phyloP scores from a whole-genome alignment of 2,888 invertebrate genomes.

The Caenorhabditis drosophilae region DNA sequence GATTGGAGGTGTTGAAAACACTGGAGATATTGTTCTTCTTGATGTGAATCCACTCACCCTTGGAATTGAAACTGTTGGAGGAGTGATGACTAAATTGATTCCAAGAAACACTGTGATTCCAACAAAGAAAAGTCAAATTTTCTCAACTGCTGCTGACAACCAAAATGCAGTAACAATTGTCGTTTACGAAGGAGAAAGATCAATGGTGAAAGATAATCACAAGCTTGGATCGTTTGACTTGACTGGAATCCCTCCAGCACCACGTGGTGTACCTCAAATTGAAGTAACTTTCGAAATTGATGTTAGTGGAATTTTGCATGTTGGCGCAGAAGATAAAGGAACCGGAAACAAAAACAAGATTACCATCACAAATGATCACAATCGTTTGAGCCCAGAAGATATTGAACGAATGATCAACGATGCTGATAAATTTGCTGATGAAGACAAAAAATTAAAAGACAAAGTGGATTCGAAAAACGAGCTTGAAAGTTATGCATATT shows the following conservation, averaged over 20 bases:
- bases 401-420: constrained; percentile 99
- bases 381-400: constrained; percentile 89
- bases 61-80: constrained; percentile 99
- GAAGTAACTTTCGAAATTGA: constrained; percentile 73
- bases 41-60: constrained; percentile 97
- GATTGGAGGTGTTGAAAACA: constrained; percentile 85
- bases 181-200: constrained; percentile 96
- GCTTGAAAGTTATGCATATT: constrained; percentile 94
- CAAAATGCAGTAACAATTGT: constrained; percentile 98
- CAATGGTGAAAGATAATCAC: constrained; percentile 99
- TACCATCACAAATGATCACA: constrained; percentile 91
- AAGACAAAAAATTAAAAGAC: constrained; percentile 84
- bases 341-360: constrained; percentile 98
- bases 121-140: constrained; percentile 97
- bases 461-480: constrained; percentile 86
- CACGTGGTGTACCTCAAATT: constrained; percentile 71
- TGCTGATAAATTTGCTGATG: constrained; percentile 98
- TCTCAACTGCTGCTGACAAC: constrained; percentile 97
- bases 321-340: constrained; percentile 97
- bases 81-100: constrained; percentile 98
- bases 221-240: constrained; percentile 92
- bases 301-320: constrained; percentile 74
- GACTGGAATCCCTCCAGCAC: constrained; percentile 73
- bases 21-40: constrained; percentile 88
- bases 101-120: constrained; percentile 97